These are phyloP conservation scores for Tringa solitaria DNA, from an alignment of 2,113 vertebrate genomes.

Conservation along the genomic window DNA sequence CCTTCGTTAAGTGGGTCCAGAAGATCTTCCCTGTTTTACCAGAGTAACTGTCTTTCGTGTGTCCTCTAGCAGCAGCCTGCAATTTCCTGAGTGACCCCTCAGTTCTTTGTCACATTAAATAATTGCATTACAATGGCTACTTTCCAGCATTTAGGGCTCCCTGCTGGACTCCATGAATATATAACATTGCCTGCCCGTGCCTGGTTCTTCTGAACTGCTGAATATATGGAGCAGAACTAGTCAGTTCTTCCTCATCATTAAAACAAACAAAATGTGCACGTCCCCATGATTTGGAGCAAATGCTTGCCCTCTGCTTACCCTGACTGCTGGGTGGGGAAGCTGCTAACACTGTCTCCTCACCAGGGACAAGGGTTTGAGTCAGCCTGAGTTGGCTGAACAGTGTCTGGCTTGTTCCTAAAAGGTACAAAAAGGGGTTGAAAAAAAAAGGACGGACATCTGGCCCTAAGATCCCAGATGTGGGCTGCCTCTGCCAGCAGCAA, in stretches of 20 bases:
- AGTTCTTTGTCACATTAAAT: background rate
- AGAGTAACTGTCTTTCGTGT: background rate
- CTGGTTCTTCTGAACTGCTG: background rate
- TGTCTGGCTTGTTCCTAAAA: background rate
- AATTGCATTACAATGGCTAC: background rate
- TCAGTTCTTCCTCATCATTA: background rate
- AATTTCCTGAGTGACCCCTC: background rate
- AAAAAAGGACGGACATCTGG: background rate
- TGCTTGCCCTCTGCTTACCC: background rate
- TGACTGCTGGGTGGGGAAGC: background rate
- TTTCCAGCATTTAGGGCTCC: background rate
- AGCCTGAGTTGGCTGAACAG: background rate
- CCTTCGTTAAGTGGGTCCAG: slow-evolving; percentile 34
- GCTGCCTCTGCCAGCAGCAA: background rate
- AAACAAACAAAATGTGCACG: background rate
- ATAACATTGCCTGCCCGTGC: background rate
- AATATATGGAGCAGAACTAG: background rate
- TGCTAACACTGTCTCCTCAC: background rate
- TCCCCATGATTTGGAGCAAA: background rate
- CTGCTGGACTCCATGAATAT: background rate
- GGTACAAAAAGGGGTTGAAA: background rate
- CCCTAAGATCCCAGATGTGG: background rate
- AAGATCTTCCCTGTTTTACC: background rate
- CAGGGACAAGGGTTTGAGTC: background rate
- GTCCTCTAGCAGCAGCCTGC: background rate